phyloP scores from a whole-genome alignment of 2,113 vertebrate genomes.

The Chlorodrepanis virens region DNA sequence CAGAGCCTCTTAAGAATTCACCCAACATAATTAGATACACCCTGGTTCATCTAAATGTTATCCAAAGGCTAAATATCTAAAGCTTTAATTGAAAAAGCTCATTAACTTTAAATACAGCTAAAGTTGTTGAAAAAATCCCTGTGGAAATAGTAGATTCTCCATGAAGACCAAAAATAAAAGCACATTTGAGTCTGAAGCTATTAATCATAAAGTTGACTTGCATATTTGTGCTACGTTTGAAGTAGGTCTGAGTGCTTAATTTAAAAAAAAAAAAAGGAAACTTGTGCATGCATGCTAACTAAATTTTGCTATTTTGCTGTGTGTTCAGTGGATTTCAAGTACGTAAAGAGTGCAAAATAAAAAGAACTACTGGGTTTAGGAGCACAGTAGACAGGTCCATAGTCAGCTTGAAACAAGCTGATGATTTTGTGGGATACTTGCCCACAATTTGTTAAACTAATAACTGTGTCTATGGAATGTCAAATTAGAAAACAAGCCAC shows the following conservation, averaged over 20 bases:
- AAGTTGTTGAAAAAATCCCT: constrained; percentile 59
- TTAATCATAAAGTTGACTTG: constrained; percentile 62
- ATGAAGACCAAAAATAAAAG: constrained; percentile 57
- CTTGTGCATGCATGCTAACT: constrained; percentile 1
- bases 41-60: constrained; percentile 68
- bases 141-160: constrained; percentile 65
- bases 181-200: constrained; percentile 39
- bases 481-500: not conserved
- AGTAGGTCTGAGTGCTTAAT: constrained; percentile 21
- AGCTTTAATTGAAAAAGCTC: constrained; percentile 75
- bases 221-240: constrained; percentile 49
- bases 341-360: not conserved
- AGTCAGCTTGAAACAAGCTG: not conserved
- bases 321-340: not conserved
- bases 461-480: not conserved
- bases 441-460: not conserved
- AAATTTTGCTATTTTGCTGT: not conserved
- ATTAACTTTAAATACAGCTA: constrained; percentile 75
- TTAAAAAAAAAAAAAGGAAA: not conserved
- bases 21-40: constrained; percentile 65
- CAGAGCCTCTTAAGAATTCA: constrained; percentile 67
- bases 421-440: not conserved
- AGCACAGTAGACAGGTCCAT: not conserved
- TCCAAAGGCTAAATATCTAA: constrained; percentile 75
- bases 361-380: not conserved